phyloP scores from a whole-genome alignment of 2,113 vertebrate species.

The Clinocottus analis region DNA sequence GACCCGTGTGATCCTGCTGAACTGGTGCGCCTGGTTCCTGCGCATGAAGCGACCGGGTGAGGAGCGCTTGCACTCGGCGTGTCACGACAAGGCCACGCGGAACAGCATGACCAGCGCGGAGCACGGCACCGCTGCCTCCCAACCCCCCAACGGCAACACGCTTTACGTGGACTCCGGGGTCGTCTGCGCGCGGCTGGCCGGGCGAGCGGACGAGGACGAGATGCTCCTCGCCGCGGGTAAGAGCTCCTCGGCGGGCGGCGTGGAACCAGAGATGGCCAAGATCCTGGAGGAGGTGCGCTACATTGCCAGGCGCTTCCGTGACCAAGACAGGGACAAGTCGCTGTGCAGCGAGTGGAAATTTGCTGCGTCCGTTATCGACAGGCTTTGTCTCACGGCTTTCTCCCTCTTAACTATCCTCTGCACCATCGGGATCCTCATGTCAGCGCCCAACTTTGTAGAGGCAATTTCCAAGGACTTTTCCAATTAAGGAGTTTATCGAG shows the following conservation, averaged over 20 bases:
- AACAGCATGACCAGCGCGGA: conserved; percentile 90
- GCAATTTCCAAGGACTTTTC: conserved; percentile 96
- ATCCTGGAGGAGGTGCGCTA: conserved; percentile 95
- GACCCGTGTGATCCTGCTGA: conserved; percentile 93
- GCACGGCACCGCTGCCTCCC: conserved; percentile 78
- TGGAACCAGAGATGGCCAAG: conserved; percentile 88
- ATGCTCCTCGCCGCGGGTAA: conserved; percentile 84
- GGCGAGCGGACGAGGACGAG: conserved; percentile 85
- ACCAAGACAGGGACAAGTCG: conserved; percentile 88
- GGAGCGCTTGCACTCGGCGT: conserved; percentile 88
- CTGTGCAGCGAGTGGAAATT: conserved; percentile 96
- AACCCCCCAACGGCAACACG: conserved; percentile 86
- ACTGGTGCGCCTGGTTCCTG: conserved; percentile 98
- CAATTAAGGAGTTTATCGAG: conserved; percentile 71
- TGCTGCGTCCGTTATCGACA: conserved; percentile 94
- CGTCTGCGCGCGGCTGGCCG: conserved; percentile 87
- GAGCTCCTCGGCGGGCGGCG: conserved; percentile 62
- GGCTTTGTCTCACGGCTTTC: conserved; percentile 95
- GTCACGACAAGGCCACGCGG: conserved; percentile 86
- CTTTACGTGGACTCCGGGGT: conserved; percentile 91
- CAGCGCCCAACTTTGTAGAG: conserved; percentile 93
- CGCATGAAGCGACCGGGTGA: conserved; percentile 95
- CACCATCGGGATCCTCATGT: conserved; percentile 96
- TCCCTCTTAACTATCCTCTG: conserved; percentile 93
- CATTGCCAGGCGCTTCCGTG: conserved; percentile 90